Evolutionary conservation across 2,797 vertebrate genomes (phyloP).

Genomic region (Megalops cyprinoides): DNA sequence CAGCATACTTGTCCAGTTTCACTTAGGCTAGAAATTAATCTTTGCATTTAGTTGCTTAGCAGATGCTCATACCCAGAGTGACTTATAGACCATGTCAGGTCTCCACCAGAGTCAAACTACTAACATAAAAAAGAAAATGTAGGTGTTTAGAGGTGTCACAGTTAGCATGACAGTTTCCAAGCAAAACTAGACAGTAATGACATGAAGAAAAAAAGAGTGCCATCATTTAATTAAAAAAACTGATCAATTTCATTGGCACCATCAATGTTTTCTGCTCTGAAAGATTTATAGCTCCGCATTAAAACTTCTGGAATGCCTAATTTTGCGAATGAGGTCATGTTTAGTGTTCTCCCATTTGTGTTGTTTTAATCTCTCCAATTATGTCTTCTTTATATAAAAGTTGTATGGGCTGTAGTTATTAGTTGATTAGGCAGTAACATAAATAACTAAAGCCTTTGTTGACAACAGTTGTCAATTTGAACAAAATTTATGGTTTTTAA

Average conservation of each 20-base stretch:
- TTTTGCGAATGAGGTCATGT: slow-evolving; percentile 10
- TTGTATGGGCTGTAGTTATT: neutral
- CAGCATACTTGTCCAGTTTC: no score
- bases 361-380: neutral
- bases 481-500: no score
- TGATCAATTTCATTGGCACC: neutral
- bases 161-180: neutral
- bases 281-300: neutral
- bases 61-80: no score
- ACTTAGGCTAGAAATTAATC: no score
- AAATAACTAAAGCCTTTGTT: no score
- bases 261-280: neutral
- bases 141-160: neutral
- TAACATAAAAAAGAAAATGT: neutral
- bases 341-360: neutral
- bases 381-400: neutral
- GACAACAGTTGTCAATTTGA: no score
- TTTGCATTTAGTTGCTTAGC: no score
- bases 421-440: neutral
- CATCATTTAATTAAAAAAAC: neutral
- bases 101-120: neutral
- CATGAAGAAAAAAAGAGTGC: neutral
- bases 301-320: neutral
- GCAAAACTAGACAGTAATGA: neutral
- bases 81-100: neutral